phyloP scores from a whole-genome alignment of 2,888 invertebrate species.

The Himalopsyche japonica region DNA sequence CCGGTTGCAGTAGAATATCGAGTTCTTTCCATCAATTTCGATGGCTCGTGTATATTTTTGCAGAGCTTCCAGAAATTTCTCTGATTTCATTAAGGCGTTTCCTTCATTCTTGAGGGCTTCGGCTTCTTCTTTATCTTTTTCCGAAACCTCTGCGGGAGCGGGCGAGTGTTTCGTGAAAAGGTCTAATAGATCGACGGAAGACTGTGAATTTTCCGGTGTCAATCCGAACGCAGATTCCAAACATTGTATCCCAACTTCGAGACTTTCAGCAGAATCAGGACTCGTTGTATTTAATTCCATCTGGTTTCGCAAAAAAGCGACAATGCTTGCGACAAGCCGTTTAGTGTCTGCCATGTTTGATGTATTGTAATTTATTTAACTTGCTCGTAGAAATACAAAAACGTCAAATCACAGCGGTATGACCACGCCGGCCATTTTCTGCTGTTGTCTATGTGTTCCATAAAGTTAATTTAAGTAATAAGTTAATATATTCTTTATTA shows the following conservation, averaged over 20 bases:
- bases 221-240: conserved; percentile 88
- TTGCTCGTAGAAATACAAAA: neutral
- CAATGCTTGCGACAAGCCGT: conserved; percentile 61
- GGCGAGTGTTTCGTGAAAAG: conserved; percentile 48
- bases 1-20: conserved; percentile 95
- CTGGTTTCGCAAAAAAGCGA: conserved; percentile 56
- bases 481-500: too few relatives aligned
- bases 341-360: conserved; percentile 43
- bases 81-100: conserved; percentile 84
- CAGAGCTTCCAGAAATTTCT: conserved; percentile 79
- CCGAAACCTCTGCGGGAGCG: conserved; percentile 49
- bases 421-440: neutral
- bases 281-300: conserved; percentile 38
- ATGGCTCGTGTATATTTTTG: conserved; percentile 88
- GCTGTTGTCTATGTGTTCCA: neutral
- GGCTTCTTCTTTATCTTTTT: conserved; percentile 68
- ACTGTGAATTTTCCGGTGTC: conserved; percentile 43
- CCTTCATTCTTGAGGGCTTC: conserved; percentile 88
- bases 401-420: neutral
- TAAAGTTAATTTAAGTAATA: too few relatives aligned
- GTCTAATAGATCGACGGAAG: conserved; percentile 52
- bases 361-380: neutral
- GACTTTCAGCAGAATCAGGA: conserved; percentile 66
- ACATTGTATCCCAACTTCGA: conserved; percentile 95
- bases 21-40: conserved; percentile 81